Percentiles rank a stretch among this genome's conserved stretches.
Conservation (phyloP, 2,797 vertebrate species). For the Urosaurus nigricauda region DNA sequence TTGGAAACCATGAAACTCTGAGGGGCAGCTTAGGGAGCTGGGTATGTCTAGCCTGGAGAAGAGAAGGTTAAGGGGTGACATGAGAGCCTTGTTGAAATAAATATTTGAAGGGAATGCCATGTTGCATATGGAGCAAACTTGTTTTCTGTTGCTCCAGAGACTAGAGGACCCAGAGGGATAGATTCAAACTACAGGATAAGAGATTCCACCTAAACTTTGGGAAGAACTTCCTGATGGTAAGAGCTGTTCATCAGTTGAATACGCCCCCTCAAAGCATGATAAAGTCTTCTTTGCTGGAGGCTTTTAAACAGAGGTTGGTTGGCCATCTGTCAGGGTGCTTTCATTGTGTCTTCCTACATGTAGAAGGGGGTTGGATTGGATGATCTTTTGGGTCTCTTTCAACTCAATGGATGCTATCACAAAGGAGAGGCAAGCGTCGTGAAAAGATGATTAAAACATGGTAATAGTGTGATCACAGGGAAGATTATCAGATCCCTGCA, state of each 20-base stretch:
- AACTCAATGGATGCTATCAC: neutral
- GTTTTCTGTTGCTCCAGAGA: neutral
- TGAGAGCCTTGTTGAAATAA: too few species aligned
- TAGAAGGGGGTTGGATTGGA: neutral
- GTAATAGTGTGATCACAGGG: too few species aligned
- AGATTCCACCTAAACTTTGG: neutral
- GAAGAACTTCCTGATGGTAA: neutral
- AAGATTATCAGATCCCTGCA: too few species aligned
- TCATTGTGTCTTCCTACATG: neutral
- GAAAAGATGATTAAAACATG: too few species aligned
- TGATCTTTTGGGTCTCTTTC: neutral
- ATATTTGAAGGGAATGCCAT: too few species aligned
- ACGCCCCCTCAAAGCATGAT: accelerated
- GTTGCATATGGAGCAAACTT: neutral
- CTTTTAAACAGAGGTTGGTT: neutral
- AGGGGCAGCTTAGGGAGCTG: too few species aligned
- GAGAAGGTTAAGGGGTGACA: too few species aligned
- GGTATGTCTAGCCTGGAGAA: too few species aligned
- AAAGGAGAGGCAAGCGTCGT: too few species aligned
- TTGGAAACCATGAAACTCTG: too few species aligned
- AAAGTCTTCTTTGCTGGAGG: neutral
- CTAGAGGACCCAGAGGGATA: neutral
- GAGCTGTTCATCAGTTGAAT: neutral
- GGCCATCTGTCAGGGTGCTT: neutral
- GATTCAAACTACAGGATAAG: neutral